Base-by-base conservation (phyloP, 2,797 vertebrate species). In the Helicolenus hilgendorfi region DNA sequence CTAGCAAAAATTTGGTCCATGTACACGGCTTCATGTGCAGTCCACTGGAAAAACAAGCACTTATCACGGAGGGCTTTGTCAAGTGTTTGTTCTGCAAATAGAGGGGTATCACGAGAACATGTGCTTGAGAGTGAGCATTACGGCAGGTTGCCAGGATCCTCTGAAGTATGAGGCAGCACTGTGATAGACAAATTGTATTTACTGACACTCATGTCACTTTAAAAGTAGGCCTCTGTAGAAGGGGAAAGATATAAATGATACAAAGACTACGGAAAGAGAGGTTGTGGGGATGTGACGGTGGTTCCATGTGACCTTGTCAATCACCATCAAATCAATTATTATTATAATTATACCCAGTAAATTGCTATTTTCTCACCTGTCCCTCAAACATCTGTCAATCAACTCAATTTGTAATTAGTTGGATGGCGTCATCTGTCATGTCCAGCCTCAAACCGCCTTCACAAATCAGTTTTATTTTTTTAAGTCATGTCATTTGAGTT, bases 31-130 rank as follows among this genome's bases (percentile, higher is more conserved):
- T 14, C 29, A 71, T 67, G 64, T 53, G 78, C 69, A 85, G 24
- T 68, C 72, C 11, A 18, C 11, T 77, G 84, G 77, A 79, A 83
- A 90, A 70, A 77, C 26, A 69, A 84, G 59, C 89, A 88, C 92
- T 94, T 63, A 53, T 22, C 63, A 11, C 45, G 41, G 36, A 93
- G 92, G 72, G 84, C 63, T 64, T 74, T 69, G 65, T 89, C 62
- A 65, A 94, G 90, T 93, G 92, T 91, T 92, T 92, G 85, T 71
- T 88, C 70, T 72, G 64, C 36, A 59, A 45, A 84, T 69, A 85
- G 64, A 15, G 56, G 60, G 71, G 68, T 71, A 63, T 75, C 55
- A 70, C 1, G 2, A 59, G 68, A 72, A 64, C 35, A 29, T 26
- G 79, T 72, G 53, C 29, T 24, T 20, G 56, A 85, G 72, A 33